Percentiles rank a stretch among this genome's conserved stretches.
Evolutionary conservation across 2,113 vertebrate genomes (phyloP).

Genomic region (Platichthys flesus): DNA sequence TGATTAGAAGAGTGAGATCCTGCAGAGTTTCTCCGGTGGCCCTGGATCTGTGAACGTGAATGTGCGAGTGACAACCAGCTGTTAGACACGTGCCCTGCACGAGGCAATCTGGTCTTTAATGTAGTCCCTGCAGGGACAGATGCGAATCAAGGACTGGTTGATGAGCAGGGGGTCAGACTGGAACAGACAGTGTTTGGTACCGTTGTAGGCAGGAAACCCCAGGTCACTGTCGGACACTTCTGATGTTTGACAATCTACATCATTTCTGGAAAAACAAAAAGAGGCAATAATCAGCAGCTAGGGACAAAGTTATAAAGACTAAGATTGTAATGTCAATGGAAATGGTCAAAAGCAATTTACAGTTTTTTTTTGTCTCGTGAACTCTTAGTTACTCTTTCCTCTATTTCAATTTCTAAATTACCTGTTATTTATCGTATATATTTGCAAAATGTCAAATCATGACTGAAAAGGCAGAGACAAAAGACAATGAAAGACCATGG

Average conservation of each 20-base stretch:
- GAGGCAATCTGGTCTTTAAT: constrained; percentile 92
- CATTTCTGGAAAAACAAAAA: constrained; percentile 73
- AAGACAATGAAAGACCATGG: no score
- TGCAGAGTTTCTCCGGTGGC: no score
- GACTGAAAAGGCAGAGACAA: no score
- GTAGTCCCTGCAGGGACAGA: constrained; percentile 93
- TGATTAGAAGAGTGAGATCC: no score
- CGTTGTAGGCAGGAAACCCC: constrained; percentile 85
- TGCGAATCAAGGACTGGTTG: constrained; percentile 78
- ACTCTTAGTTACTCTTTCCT: no score
- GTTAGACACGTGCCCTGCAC: constrained; percentile 84
- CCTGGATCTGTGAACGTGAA: no score
- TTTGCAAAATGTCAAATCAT: no score
- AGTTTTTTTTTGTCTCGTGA: no score
- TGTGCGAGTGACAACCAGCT: no score
- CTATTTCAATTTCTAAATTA: no score
- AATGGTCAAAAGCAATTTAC: no score
- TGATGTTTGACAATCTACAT: constrained; percentile 84
- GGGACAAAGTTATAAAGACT: neutral
- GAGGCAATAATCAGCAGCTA: neutral
- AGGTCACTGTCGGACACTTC: constrained; percentile 82
- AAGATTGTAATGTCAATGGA: neutral
- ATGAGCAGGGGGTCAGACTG: constrained; percentile 85
- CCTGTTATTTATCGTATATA: no score
- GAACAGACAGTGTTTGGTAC: constrained; percentile 85